These are phyloP conservation scores for Drosophila seguyi DNA, from an alignment of 1,140 invertebrate genomes.

Conservation along the genomic window DNA sequence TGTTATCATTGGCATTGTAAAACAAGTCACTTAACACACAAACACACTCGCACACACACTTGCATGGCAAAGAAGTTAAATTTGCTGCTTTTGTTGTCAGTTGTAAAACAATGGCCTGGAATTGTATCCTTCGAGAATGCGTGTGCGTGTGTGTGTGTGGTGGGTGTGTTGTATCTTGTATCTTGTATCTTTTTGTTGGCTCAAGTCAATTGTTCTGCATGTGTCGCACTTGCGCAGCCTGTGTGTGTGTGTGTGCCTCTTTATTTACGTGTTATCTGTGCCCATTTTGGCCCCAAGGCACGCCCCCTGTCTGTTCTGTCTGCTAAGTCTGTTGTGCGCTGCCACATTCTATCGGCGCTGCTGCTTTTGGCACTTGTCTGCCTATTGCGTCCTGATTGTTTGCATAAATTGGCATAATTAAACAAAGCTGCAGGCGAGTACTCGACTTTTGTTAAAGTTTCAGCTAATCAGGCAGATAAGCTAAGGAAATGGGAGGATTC, in stretches of 20 bases:
- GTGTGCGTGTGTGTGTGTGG: slow-evolving; percentile 38
- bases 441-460: slow-evolving; percentile 7
- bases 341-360: slow-evolving; percentile 25
- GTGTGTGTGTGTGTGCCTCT: slow-evolving; percentile 15
- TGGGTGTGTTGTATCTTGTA: slow-evolving; percentile 65
- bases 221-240: slow-evolving; percentile 44
- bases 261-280: slow-evolving; percentile 53
- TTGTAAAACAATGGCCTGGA: slow-evolving; percentile 76
- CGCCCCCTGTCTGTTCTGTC: slow-evolving; percentile 41
- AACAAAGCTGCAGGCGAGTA: slow-evolving; percentile 50
- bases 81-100: slow-evolving; percentile 78
- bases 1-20: slow-evolving; percentile 80
- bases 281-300: slow-evolving; percentile 68
- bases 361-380: slow-evolving; percentile 73
- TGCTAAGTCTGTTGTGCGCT: slow-evolving; percentile 1
- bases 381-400: slow-evolving; percentile 77
- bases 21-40: slow-evolving; percentile 78
- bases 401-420: slow-evolving; percentile 83
- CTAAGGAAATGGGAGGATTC: neutral
- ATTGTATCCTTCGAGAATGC: slow-evolving; percentile 54
- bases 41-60: slow-evolving; percentile 23
- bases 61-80: slow-evolving; percentile 65
- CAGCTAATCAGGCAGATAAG: neutral
- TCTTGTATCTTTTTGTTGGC: slow-evolving; percentile 73
- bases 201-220: slow-evolving; percentile 75